Evolutionary conservation across 2,888 invertebrate genomes (phyloP), one percentile per base, ranked within the genome.

Genomic region (Timema cristinae): DNA sequence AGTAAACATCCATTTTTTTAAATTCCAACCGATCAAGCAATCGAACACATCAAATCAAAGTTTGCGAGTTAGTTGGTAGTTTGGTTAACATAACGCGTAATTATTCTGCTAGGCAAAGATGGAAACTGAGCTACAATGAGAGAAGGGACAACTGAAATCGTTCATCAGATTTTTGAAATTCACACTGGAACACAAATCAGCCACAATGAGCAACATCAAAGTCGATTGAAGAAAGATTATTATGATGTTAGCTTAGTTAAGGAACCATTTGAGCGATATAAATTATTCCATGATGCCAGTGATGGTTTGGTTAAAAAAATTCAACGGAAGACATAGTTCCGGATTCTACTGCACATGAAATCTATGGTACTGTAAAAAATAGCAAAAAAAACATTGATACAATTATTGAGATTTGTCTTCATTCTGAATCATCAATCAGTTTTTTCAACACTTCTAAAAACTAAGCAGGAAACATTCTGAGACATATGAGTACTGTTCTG

Each of bases 201-300:
- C 1, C 59, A 59, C 59, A 59, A 59, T 59, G 59, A n/a, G 59
- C 59, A 59, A 13, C 15, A 59, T 32, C 59, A 59, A 59, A 59
- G 8, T 59, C 59, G 6, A 7, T 59, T 59, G 6, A 59, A 59
- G 59, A 59, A n/a, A 59, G 59, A 59, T 5, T 13, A 13, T 15
- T 15, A 59, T 16, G 59, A 59, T 13, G n/a, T 59, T 5, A 59
- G 56, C n/a, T n/a, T n/a, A n/a, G n/a, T n/a, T n/a, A n/a, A n/a
- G n/a, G n/a, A n/a, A n/a, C n/a, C n/a, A n/a, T n/a, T n/a, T n/a
- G n/a, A n/a, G n/a, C n/a, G n/a, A n/a, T n/a, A n/a, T n/a, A n/a
- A n/a, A n/a, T n/a, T n/a, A n/a, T n/a, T n/a, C n/a, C n/a, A n/a
- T n/a, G n/a, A n/a, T n/a, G n/a, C n/a, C n/a, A n/a, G n/a, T n/a